Evolutionary conservation across 1,140 invertebrate species (phyloP), one percentile per base, ranked within the genome.

Genomic region (Diabrotica undecimpunctata): DNA sequence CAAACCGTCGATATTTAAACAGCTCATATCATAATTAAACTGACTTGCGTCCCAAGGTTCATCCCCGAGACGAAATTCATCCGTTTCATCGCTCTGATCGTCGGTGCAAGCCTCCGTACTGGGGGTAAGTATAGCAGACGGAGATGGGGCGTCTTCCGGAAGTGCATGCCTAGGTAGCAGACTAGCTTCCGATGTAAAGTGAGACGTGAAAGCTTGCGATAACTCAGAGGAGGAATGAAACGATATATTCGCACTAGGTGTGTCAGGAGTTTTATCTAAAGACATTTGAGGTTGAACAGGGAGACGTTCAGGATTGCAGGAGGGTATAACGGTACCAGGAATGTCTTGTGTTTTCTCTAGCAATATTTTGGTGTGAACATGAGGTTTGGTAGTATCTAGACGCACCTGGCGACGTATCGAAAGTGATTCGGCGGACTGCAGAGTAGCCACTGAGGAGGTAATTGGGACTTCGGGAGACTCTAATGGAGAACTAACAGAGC

Each of bases 401-500:
- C 75, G 79, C 75, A 78, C 78, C 74, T 80, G 81, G 74, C 79
- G 83, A 77, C 74, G 82, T 77, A 76, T 78, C 76, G 83, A 84
- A 77, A 82, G 81, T 69, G 83, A 81, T 76, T 85, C 79, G 70
- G 83, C 79, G 11, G 85, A 84, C 75, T 87, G 84, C 72, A 87
- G 75, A 10, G 85, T 86, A 7, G 81, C 85, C 69, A 84, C 81
- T 57, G 83, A 86, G 71, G 84, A 86, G 65, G 84, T 85, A 61
- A 84, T 81, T 66, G 83, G 83, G 59, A 83, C 82, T 65, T 86
- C 85, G 12, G 86, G 86, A 13, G 86, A 88, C 68, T 85, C 90
- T 69, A 90, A 83, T 7, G 90, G 89, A 60, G 89, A 91, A 55
- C 87, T 88, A 51, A 88, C 82, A 70, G 87, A 80, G 72, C 88